A percentile compares a stretch with the other conserved stretches of the same genome.
Conservation (phyloP, 2,888 invertebrate species). For the Dromius quadrimaculatus region DNA sequence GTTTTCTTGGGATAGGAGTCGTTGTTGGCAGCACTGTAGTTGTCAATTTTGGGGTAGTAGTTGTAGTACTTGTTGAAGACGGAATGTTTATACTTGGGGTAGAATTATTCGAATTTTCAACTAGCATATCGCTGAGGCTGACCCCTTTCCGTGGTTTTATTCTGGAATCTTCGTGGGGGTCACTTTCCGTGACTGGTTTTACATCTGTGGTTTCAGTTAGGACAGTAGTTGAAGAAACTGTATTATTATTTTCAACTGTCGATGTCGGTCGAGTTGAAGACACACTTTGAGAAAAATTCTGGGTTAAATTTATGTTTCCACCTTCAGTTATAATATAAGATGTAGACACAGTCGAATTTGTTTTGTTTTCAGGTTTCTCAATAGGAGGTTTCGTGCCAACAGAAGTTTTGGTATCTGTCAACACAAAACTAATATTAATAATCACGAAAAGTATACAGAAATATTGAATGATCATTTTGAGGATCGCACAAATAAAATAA, state of each 20-base stretch:
- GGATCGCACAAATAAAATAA: constrained; percentile 35
- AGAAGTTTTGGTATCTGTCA: constrained; percentile 15
- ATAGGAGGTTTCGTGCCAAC: neutral
- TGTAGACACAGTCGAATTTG: constrained; percentile 12
- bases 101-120: neutral
- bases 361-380: neutral
- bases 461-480: constrained; percentile 42
- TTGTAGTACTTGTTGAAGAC: constrained; percentile 37
- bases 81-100: constrained; percentile 3
- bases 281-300: neutral
- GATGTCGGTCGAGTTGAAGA: constrained; percentile 5
- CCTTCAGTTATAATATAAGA: constrained; percentile 31
- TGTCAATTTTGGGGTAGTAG: constrained; percentile 56
- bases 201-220: neutral
- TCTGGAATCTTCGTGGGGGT: constrained; percentile 36
- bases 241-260: constrained; percentile 1
- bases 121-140: constrained; percentile 49
- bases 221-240: neutral
- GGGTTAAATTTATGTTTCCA: neutral
- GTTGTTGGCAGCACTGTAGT: constrained; percentile 58
- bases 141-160: constrained; percentile 61
- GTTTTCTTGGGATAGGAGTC: constrained; percentile 65
- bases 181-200: constrained; percentile 28
- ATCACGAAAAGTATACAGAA: constrained; percentile 16
- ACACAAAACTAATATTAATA: constrained; percentile 8